Percentiles rank a stretch among this genome's conserved stretches.
Conservation (phyloP, 1,140 invertebrate genomes). For the Sinella curviseta region DNA sequence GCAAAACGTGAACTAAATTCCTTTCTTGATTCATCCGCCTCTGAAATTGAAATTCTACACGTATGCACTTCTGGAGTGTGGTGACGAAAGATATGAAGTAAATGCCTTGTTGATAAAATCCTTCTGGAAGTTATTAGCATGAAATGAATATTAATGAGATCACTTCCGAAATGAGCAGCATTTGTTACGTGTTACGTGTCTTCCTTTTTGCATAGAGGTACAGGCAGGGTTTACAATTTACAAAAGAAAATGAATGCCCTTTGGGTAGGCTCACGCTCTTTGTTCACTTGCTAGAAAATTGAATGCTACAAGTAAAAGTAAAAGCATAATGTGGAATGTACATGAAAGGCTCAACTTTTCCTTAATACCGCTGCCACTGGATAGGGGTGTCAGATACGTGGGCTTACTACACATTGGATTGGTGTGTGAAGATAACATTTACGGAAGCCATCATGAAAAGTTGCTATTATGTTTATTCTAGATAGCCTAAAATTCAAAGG, state of each 20-base stretch:
- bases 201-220: background rate
- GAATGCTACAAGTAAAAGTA: background rate
- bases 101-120: background rate
- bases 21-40: background rate
- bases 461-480: too few relatives aligned
- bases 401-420: too few relatives aligned
- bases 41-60: background rate
- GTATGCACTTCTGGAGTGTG: background rate
- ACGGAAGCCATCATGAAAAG: too few relatives aligned
- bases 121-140: conserved; percentile 40
- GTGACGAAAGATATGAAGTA: conserved; percentile 14
- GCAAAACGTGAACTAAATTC: background rate
- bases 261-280: background rate
- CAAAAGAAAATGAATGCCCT: conserved; percentile 1
- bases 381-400: too few relatives aligned
- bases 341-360: too few relatives aligned
- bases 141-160: conserved; percentile 44
- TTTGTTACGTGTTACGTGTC: background rate
- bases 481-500: too few relatives aligned
- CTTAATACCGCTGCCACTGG: too few relatives aligned
- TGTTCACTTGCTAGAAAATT: background rate
- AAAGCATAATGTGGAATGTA: too few relatives aligned
- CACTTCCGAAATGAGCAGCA: background rate
- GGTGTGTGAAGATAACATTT: too few relatives aligned
- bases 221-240: background rate